Evolutionary conservation across 1,140 invertebrate genomes (phyloP), one percentile per base, ranked within the genome.

Genomic region (Zaprionus taronus): DNA sequence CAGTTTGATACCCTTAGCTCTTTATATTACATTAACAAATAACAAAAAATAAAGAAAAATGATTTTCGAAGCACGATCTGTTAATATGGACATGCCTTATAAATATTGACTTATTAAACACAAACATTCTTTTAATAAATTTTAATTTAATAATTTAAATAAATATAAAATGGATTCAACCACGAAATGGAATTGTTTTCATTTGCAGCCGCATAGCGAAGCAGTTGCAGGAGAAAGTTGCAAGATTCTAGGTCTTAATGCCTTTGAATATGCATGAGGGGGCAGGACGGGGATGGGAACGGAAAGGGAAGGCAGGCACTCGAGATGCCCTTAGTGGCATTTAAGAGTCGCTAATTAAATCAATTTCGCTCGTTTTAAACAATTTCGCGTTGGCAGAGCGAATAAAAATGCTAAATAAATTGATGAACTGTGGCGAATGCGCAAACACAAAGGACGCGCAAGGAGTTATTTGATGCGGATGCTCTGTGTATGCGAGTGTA

Each of bases 321-420:
- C n/a, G 56, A 51, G 47, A 67, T 34, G 41, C 44, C 68, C 81
- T 89, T 81, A 76, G 83, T 76, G 74, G 36, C 81, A 38, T 80
- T 89, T 84, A 71, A 84, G 79, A 81, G 84, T 73, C 79, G 69
- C 78, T 90, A 87, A 87, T 89, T 76, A 87, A 87, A 87, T 90
- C 81, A 87, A 84, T 81, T 77, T 60, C 56, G 71, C 83, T 72
- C 58, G 67, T 66, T 83, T 85, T 80, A 75, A 78, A 72, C 84
- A 83, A 75, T 89, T 80, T 61, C 15, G 56, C 22, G 24, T 51
- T 58, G 63, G 72, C 65, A 41, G 38, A 63, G 72, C 69, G 73
- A 67, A 89, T 87, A 84, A 87, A 87, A 87, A 87, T 87, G 78
- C 74, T 73, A 89, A 87, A 87, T 84, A 84, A 87, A 89, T 87